Evolutionary conservation across 2,113 vertebrate genomes (phyloP).

Genomic region (Rhodinocichla rosea): DNA sequence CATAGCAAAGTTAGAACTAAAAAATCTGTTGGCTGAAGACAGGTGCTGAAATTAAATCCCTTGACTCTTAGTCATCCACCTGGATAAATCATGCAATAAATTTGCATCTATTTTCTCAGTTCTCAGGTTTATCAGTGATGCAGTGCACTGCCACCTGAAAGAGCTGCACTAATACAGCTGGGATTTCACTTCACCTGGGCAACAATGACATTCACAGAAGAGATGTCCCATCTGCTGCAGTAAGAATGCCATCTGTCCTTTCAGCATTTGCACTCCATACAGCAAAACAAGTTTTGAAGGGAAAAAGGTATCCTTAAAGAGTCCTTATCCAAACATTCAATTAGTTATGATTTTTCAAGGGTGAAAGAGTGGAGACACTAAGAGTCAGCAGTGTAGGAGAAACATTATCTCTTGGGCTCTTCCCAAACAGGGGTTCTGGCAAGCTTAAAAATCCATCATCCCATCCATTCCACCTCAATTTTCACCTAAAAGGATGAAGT

Average conservation of each 20-base stretch:
- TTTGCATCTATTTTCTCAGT: constrained; percentile 31
- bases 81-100: constrained; percentile 43
- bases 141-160: constrained; percentile 26
- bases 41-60: constrained; percentile 5
- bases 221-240: constrained; percentile 52
- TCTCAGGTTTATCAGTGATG: constrained; percentile 23
- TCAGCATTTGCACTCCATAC: neutral
- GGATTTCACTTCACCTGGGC: constrained; percentile 49
- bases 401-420: neutral
- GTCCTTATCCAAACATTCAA: neutral
- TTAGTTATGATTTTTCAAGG: neutral
- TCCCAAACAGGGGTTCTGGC: neutral
- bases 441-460: neutral
- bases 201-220: constrained; percentile 54
- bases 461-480: neutral
- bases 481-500: neutral
- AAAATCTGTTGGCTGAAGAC: neutral
- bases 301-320: neutral
- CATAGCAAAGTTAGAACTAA: neutral
- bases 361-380: neutral
- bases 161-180: constrained; percentile 14
- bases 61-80: neutral
- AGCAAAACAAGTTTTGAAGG: constrained; percentile 1
- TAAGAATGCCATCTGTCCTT: constrained; percentile 45
- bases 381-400: neutral